phyloP scores from a whole-genome alignment of 2,113 vertebrate species.

The Pampusana beccarii region DNA sequence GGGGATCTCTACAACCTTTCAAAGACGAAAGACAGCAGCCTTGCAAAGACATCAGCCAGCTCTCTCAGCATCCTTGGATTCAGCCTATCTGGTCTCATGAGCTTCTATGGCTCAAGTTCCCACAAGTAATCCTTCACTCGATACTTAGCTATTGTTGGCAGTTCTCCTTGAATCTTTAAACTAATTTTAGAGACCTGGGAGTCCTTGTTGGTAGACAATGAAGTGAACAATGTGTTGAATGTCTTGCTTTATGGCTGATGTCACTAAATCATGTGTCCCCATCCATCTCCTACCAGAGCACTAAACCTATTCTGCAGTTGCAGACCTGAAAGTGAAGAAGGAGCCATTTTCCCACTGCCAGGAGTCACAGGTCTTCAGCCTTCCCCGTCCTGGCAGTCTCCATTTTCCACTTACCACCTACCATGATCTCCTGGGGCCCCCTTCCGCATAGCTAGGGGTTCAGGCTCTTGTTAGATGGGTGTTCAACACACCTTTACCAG shows the following conservation, averaged over 20 bases:
- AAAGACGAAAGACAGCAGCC: not conserved
- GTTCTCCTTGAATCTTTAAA: not conserved
- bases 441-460: not conserved
- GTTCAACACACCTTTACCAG: not conserved
- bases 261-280: not conserved
- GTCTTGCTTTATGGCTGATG: not conserved
- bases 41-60: too few species aligned
- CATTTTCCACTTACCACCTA: not conserved
- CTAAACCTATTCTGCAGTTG: not conserved
- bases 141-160: not conserved
- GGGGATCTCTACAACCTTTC: not conserved
- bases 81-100: not conserved
- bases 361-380: not conserved
- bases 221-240: not conserved
- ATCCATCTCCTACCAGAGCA: not conserved
- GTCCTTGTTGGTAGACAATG: not conserved
- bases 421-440: not conserved
- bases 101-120: not conserved
- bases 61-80: not conserved
- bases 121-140: not conserved
- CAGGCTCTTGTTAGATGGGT: not conserved
- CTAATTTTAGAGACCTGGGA: not conserved
- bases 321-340: not conserved
- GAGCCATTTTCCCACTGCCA: not conserved
- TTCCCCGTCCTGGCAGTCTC: not conserved